Conservation (phyloP, 2,888 invertebrate genomes). For the Acronicta alni region DNA sequence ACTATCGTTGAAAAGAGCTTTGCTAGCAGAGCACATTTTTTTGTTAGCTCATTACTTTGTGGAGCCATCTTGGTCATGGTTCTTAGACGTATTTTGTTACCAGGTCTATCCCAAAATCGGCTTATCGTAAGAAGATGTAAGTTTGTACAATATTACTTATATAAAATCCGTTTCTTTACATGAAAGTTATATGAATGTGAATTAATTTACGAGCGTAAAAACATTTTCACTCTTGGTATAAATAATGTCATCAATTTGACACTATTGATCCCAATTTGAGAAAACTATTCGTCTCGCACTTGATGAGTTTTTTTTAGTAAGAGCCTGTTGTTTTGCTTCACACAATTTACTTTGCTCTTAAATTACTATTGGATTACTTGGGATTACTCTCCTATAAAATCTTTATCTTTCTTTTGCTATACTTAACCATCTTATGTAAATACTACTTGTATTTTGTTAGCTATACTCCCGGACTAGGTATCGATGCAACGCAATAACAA, state of each 20-base stretch:
- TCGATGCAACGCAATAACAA: too few relatives aligned
- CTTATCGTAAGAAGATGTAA: slow-evolving; percentile 1
- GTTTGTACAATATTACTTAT: slow-evolving; percentile 1
- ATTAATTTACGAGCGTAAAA: not conserved
- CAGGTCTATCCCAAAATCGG: slow-evolving; percentile 1
- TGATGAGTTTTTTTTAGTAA: not conserved
- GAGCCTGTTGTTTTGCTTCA: not conserved
- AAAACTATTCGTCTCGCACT: not conserved
- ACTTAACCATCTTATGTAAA: too few relatives aligned
- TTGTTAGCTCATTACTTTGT: not conserved
- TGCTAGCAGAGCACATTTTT: not conserved
- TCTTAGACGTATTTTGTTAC: slow-evolving; percentile 1
- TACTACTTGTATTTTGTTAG: too few relatives aligned
- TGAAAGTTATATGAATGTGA: too few relatives aligned
- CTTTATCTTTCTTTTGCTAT: too few relatives aligned
- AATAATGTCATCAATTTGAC: too few relatives aligned
- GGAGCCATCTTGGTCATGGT: not conserved
- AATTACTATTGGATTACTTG: not conserved
- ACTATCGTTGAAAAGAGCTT: slow-evolving; percentile 2
- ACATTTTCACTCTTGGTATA: too few relatives aligned
- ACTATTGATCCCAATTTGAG: not conserved
- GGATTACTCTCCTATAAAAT: too few relatives aligned
- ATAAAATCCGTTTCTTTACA: too few relatives aligned
- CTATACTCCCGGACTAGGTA: too few relatives aligned
- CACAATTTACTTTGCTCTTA: not conserved